Evolutionary conservation across 2,888 invertebrate genomes (phyloP), one percentile per base, ranked within the genome.

Genomic region (Lithophane socia): DNA sequence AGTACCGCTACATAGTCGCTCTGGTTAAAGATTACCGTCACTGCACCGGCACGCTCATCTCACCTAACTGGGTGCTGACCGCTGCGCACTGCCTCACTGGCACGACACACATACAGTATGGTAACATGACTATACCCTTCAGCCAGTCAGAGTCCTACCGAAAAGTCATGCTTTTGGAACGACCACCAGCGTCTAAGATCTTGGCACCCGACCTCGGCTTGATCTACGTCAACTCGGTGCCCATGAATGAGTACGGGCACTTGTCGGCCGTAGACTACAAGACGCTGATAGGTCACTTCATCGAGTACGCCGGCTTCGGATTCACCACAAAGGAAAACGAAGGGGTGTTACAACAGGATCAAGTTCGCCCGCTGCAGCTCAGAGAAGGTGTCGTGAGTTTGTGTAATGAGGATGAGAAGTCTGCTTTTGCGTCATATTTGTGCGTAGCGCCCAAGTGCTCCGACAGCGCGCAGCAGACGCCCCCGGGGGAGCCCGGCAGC

Each of bases 181-280:
- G n/a, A n/a, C 83, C 79, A 5, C 69, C 79, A 8, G 8, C 37
- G 3, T 3, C 37, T 2, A 52, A 13, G 13, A 10, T 12, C 3
- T 18, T 42, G 13, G 54, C 44, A 8, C 79, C 81, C 16, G 72
- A 83, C 47, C 61, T 83, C 8, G 84, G 74, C 21, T 16, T 84
- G 49, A 37, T 80, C n/a, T 77, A 44, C 12, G 29, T 84, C 8
- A 56, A 61, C 3, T 9, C 52, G 1, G 42, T 84, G 3, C n/a
- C 58, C 24, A 13, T 71, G 24, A 9, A 18, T 0, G 12, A 9
- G 0, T 77, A 54, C 16, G 84, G 47, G 1, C 37, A 21, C 24
- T 0, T 83, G 3, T 77, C 81, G 3, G 81, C 73, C 0, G 63
- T 83, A 1, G 83, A 83, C 74, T 83, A 84, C 72, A 69, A 69